These are phyloP conservation scores for Ephestia elutella DNA, from an alignment of 1,140 invertebrate species.

Conservation along the genomic window DNA sequence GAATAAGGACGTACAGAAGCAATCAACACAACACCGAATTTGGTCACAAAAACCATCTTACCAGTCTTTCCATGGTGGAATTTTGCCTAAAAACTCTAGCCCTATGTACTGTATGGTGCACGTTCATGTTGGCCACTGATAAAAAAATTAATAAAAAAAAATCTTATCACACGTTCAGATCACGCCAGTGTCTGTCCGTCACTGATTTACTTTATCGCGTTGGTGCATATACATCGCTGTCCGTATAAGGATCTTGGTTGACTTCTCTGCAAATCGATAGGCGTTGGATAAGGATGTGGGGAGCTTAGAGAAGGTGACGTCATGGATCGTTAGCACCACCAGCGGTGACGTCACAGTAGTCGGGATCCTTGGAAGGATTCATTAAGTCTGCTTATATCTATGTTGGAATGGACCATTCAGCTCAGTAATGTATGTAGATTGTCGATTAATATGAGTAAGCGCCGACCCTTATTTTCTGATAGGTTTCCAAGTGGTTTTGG, in stretches of 20 bases:
- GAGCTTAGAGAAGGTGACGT: conserved; percentile 46
- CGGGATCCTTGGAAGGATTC: conserved; percentile 19
- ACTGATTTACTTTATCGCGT: conserved; percentile 32
- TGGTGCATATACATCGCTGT: conserved; percentile 30
- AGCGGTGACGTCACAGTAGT: conserved; percentile 50
- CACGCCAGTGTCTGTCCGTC: conserved; percentile 38
- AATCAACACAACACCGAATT: not conserved
- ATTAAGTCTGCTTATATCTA: conserved; percentile 7
- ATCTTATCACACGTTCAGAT: conserved; percentile 37
- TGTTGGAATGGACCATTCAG: too few species aligned
- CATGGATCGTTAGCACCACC: conserved; percentile 49
- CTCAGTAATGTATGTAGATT: conserved; percentile 10
- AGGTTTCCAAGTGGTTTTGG: not conserved
- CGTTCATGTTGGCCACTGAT: conserved; percentile 44
- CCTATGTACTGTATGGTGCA: conserved; percentile 46
- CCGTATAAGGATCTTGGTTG: conserved; percentile 21
- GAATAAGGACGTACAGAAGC: not conserved
- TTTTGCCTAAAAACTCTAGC: conserved; percentile 38
- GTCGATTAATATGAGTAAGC: conserved; percentile 8
- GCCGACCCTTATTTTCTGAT: not conserved
- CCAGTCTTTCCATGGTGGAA: conserved; percentile 46
- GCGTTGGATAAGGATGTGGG: conserved; percentile 21
- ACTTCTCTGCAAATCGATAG: conserved; percentile 23
- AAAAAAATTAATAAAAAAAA: conserved; percentile 12
- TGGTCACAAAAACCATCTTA: conserved; percentile 23